These are phyloP conservation scores for Drosophila affinis DNA, from an alignment of 2,888 invertebrate species.

Conservation along the genomic window DNA sequence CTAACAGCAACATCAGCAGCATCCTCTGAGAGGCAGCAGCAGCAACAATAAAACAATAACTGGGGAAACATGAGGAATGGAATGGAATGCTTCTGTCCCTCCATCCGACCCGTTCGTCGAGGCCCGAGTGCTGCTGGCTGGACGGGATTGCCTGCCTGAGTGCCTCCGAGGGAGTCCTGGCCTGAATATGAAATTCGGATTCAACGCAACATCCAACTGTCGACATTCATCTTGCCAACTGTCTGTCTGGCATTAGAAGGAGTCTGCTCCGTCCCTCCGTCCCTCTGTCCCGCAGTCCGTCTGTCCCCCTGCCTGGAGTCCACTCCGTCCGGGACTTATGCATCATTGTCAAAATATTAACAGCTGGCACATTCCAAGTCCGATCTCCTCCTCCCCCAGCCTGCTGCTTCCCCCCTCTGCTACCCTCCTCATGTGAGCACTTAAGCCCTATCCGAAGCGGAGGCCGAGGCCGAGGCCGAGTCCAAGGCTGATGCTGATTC, in stretches of 20 bases:
- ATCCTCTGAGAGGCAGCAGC: conserved; percentile 1
- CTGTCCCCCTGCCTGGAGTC: neutral
- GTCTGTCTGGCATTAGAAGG: conserved; percentile 72
- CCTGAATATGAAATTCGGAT: conserved; percentile 73
- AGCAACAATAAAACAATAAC: conserved; percentile 68
- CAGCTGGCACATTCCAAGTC: conserved; percentile 71
- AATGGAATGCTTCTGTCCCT: neutral
- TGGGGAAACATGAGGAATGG: conserved; percentile 17
- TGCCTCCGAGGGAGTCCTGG: conserved; percentile 47
- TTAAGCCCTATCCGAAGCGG: conserved; percentile 50
- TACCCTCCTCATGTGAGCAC: conserved; percentile 52
- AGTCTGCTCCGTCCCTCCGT: conserved; percentile 21
- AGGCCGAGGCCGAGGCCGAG: neutral
- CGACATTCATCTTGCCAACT: conserved; percentile 78
- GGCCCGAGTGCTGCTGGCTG: neutral
- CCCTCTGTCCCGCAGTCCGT: conserved; percentile 6
- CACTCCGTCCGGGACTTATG: conserved; percentile 65
- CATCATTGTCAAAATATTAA: conserved; percentile 79
- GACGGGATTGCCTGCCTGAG: conserved; percentile 24
- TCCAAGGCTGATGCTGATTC: conserved; percentile 32
- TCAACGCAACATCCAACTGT: conserved; percentile 72
- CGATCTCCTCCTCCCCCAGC: neutral
- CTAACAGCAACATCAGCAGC: conserved; percentile 13
- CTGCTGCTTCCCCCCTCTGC: neutral
- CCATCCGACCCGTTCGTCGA: conserved; percentile 6